phyloP scores from a whole-genome alignment of 2,888 invertebrate species.

The Sarcophaga carnaria region DNA sequence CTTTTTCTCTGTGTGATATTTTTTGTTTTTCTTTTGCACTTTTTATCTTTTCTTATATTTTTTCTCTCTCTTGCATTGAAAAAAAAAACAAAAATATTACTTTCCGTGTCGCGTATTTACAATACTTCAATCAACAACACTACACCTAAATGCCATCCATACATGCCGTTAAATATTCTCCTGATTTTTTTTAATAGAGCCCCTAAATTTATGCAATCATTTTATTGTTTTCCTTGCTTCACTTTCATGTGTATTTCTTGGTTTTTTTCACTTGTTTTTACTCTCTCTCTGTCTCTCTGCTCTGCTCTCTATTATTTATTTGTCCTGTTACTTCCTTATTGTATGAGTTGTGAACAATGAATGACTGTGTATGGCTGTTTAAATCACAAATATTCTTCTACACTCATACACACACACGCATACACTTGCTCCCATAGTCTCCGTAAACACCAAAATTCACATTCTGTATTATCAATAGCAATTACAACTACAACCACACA shows the following conservation, averaged over 20 bases:
- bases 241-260: background rate
- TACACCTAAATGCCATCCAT: background rate
- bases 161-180: background rate
- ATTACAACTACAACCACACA: constrained; percentile 22
- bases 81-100: background rate
- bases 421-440: background rate
- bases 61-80: background rate
- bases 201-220: constrained; percentile 56
- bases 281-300: background rate
- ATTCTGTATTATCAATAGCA: constrained; percentile 31
- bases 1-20: constrained; percentile 2
- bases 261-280: background rate
- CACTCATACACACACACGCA: constrained; percentile 1
- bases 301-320: background rate
- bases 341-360: background rate
- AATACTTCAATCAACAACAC: background rate
- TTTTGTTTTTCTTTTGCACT: background rate
- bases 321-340: constrained; percentile 33
- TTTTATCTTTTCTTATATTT: background rate
- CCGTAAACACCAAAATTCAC: background rate
- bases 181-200: background rate
- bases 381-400: background rate
- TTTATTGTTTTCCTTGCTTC: background rate
- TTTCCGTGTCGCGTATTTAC: background rate
- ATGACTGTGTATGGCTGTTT: constrained; percentile 8